Evolutionary conservation across 2,113 vertebrate species (phyloP).

Genomic region (Oryzias melastigma): DNA sequence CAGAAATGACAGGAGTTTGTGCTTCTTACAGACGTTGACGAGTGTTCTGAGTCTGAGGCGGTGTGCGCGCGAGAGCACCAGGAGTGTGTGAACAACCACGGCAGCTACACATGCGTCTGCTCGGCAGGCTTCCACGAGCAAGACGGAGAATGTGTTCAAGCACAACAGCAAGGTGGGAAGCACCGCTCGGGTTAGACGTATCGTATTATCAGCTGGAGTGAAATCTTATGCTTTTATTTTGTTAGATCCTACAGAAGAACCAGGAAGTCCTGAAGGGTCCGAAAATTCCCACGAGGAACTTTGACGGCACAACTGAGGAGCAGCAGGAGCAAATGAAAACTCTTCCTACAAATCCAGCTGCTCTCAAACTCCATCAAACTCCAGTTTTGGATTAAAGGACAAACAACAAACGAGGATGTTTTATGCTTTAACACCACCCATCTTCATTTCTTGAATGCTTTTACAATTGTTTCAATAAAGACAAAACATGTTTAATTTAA

Average conservation of each 20-base stretch:
- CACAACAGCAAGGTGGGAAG: constrained; percentile 65
- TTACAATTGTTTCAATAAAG: constrained; percentile 62
- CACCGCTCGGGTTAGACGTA: not conserved
- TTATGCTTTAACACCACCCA: constrained; percentile 25
- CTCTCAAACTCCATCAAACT: constrained; percentile 20
- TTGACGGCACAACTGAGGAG: constrained; percentile 47
- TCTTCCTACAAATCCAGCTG: constrained; percentile 2
- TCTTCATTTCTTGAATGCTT: constrained; percentile 49
- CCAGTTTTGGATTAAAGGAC: constrained; percentile 30
- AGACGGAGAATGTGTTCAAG: constrained; percentile 78
- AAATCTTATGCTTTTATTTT: not conserved
- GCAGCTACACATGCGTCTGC: constrained; percentile 85
- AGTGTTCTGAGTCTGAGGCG: constrained; percentile 78
- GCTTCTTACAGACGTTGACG: constrained; percentile 81
- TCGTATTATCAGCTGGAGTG: too few relatives aligned
- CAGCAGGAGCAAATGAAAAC: not conserved
- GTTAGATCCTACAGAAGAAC: constrained; percentile 45
- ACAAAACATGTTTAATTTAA: constrained; percentile 25
- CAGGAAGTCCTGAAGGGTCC: constrained; percentile 1
- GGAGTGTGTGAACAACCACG: constrained; percentile 84
- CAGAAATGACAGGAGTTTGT: not conserved
- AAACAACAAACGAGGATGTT: constrained; percentile 24
- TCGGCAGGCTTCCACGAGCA: constrained; percentile 78
- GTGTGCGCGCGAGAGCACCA: constrained; percentile 76
- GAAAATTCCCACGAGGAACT: constrained; percentile 57